Base-by-base conservation (phyloP, 2,797 vertebrate species). In the Ceryle rudis region DNA sequence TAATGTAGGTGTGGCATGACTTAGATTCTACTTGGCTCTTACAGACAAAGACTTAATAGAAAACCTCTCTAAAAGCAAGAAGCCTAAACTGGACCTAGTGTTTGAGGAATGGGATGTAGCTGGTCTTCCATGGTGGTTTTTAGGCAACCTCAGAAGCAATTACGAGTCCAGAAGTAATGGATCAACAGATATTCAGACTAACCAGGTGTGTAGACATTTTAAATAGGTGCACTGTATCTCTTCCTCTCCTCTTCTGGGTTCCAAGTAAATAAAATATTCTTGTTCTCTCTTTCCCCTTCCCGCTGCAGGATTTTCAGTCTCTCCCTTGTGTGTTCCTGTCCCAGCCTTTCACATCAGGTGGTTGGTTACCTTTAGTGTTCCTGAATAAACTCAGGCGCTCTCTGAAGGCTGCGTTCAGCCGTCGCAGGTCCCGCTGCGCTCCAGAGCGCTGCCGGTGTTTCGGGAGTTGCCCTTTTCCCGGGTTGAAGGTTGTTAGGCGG, bases 41-140 rank as follows among this genome's bases (percentile, higher is more conserved):
- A 11, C 97, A 98, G 98, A 96, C 96, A 93, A 97, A 95, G 95
- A 97, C 77, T 95, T 97, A 35, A 55, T 96, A 88, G 99, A 99
- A 95, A 98, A 98, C 95, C 96, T 99, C 88, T 98, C 98, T 47
- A 98, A 98, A 82, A 99, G 98, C 93, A 99, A 99, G 94, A 98
- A 99, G 22, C 98, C 99, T 92, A 99, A 99, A 91, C 97, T 99
- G 89, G 99, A 99, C 78, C 98, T 99, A 49, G 98, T 98, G 82
- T 98, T 99, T 93, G 99, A 99, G 74, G 99, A 99, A 31, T 99
- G 99, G 99, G 99, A 99, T 94, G 98, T 99, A 89, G 99, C 99
- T 39, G 99, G 99, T 79, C 97, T 99, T 96, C 99, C 99, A 15
- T 99, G 99, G 99, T 99, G 99, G 99, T 99, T 99, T 98, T 98